These are phyloP conservation scores for Cyphomyrmex costatus DNA, from an alignment of 1,140 invertebrate species.

Conservation along the genomic window DNA sequence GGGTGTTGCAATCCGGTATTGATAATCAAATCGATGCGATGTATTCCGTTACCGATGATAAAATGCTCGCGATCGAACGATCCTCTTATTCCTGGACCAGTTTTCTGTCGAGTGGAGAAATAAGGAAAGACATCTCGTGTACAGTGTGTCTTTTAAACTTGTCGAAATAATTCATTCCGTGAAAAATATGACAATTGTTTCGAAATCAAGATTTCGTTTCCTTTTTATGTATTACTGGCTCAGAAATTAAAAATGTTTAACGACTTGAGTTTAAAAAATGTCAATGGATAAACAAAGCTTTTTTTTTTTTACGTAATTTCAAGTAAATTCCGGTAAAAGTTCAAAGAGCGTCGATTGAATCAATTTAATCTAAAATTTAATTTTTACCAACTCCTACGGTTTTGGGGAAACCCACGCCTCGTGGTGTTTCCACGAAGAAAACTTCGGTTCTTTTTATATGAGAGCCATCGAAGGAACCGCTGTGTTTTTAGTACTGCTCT, in stretches of 20 bases:
- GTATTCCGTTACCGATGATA: slow-evolving; percentile 25
- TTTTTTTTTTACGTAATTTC: neutral
- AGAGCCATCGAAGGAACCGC: neutral
- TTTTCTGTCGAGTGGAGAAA: neutral
- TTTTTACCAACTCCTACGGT: neutral
- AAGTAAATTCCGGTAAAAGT: neutral
- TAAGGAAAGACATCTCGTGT: neutral
- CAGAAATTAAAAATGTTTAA: neutral
- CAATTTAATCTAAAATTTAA: slow-evolving; percentile 21
- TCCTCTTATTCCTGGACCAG: slow-evolving; percentile 1
- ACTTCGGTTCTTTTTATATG: neutral
- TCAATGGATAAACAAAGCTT: neutral
- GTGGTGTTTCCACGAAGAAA: neutral
- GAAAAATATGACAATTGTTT: neutral
- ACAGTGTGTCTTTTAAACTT: neutral
- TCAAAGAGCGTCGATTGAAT: neutral
- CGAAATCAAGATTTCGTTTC: neutral
- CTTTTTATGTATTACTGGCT: neutral
- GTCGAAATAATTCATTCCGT: neutral
- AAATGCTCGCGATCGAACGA: neutral
- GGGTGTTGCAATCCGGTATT: slow-evolving; percentile 23
- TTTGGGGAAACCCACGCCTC: neutral
- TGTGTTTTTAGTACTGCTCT: slow-evolving; percentile 31
- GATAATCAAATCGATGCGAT: slow-evolving; percentile 32
- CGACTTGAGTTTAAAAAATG: neutral